Base-by-base conservation (phyloP, 1,140 invertebrate genomes). In the Euura saliciscinereae region DNA sequence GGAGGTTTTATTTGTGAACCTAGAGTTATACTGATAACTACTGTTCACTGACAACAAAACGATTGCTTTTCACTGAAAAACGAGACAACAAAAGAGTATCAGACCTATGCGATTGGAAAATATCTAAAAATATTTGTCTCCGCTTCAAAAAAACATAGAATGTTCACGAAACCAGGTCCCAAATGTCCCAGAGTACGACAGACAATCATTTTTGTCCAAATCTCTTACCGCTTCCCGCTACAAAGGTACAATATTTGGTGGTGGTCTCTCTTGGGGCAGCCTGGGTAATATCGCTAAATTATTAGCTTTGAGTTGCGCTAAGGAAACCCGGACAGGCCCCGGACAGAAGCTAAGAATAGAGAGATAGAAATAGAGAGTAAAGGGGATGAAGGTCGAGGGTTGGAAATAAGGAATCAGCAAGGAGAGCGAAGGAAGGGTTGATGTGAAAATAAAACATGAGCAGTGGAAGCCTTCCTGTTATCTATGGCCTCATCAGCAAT, bases 191-290 rank as follows among this genome's bases (percentile, higher is more conserved):
- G 10, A 59, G 13, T 59, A 59, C 51, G 51, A 59, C 8, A 4
- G 51, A n/a, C 1, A 59, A 59, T 59, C 10, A 59, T 59, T 59
- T 59, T n/a, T 11, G 6, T 8, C 10, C 8, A 59, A 59, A 59
- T 59, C 51, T 59, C 51, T 6, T 59, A 59, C 51, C 28, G 28
- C 28, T 28, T 28, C 28, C 28, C 28, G 28, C 28, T 28, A 28
- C 28, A 28, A 28, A 28, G 28, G 51, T 3, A 59, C 51, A 59
- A 59, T 59, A 59, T 59, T 59, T n/a, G 51, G 6, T 59, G 13
- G 51, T 59, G 51, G 51, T 59, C 51, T 59, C 51, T 59, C 51
- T 59, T 59, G 51, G 51, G 51, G 51, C 51, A 59, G 51, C 51
- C 51, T 59, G 51, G 13, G 51, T 11, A 59, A 6, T 8, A 59